These are phyloP conservation scores for Diorhabda sublineata DNA, from an alignment of 1,140 invertebrate species.

Conservation along the genomic window DNA sequence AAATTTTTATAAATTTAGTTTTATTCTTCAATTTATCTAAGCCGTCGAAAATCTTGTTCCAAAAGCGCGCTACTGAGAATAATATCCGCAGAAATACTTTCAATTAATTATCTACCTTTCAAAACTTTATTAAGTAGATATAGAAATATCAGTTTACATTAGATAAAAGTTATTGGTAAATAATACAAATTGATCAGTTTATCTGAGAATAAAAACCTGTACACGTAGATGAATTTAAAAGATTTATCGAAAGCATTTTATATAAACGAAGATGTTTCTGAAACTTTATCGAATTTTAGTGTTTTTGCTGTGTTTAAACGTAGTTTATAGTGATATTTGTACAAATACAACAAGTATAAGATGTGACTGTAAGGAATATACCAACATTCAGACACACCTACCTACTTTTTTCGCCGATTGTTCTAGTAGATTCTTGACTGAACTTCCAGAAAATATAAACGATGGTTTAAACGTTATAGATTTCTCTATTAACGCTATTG, in stretches of 20 bases:
- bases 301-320: neutral
- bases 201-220: slow-evolving; percentile 5
- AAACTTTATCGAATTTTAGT: neutral
- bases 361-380: slow-evolving; percentile 23
- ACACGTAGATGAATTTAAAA: neutral
- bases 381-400: slow-evolving; percentile 13
- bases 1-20: no score
- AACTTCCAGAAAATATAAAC: slow-evolving; percentile 29
- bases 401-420: slow-evolving; percentile 31
- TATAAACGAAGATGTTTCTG: neutral
- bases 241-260: no score
- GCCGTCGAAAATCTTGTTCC: no score
- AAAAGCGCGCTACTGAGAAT: no score
- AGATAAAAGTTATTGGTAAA: neutral
- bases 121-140: no score
- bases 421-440: slow-evolving; percentile 21
- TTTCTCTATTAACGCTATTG: slow-evolving; percentile 39
- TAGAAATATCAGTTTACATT: neutral
- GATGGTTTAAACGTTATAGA: slow-evolving; percentile 32
- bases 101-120: no score
- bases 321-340: slow-evolving; percentile 6
- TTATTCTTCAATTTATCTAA: no score
- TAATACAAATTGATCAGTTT: neutral
- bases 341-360: slow-evolving; percentile 6
- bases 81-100: no score